These are phyloP conservation scores for Ichneumoninae sp. DNA, from an alignment of 2,888 invertebrate genomes.

Conservation along the genomic window DNA sequence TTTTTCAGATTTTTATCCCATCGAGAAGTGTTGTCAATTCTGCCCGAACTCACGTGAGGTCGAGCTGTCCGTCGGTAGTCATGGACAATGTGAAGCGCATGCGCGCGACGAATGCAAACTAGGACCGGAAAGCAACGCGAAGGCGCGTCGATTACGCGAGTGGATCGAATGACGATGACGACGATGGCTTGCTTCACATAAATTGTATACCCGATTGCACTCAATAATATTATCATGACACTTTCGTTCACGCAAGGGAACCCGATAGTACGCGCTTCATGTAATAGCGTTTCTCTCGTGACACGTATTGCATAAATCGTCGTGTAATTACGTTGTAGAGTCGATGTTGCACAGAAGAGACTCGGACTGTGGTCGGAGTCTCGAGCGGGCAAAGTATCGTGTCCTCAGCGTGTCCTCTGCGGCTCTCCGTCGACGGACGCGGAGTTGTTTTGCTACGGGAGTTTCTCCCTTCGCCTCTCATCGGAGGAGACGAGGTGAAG, in stretches of 20 bases:
- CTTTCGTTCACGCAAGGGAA: constrained; percentile 11
- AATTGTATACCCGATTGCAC: constrained; percentile 2
- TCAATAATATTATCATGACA: background rate
- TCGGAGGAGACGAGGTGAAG: background rate
- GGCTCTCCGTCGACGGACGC: background rate
- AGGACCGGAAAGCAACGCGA: background rate
- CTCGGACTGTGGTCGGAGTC: constrained; percentile 1
- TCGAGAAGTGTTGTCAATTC: no score
- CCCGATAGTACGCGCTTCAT: constrained; percentile 2
- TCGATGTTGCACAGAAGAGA: background rate
- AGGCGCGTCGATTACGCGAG: background rate
- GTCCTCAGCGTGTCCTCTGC: background rate
- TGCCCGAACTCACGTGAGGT: no score
- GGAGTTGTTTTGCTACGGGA: background rate
- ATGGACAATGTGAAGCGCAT: constrained; percentile 24
- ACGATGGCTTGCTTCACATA: background rate
- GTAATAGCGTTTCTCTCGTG: constrained; percentile 2
- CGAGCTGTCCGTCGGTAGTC: background rate
- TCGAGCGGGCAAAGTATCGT: background rate
- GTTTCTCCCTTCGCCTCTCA: constrained; percentile 1
- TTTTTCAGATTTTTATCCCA: no score
- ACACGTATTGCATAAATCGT: constrained; percentile 36
- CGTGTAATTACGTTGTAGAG: constrained; percentile 10
- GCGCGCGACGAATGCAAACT: constrained; percentile 21
- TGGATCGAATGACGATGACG: constrained; percentile 11